phyloP scores from a whole-genome alignment of 2,113 vertebrate genomes.

The Crotalus horridus region DNA sequence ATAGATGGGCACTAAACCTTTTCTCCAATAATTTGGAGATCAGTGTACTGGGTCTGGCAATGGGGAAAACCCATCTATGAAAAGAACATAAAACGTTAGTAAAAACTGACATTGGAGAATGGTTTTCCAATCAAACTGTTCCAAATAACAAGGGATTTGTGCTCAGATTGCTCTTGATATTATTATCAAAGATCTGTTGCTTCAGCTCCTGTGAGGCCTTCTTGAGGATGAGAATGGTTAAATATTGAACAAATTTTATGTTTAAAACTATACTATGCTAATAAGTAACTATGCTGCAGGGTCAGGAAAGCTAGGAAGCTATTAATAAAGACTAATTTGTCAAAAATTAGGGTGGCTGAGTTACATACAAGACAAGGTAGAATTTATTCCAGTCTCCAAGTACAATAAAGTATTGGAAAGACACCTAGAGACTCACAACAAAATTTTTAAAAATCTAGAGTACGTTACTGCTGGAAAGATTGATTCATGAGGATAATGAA shows the following conservation, averaged over 20 bases:
- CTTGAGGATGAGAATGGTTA: background rate
- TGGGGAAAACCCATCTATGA: background rate
- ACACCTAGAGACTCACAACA: background rate
- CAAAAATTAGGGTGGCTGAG: background rate
- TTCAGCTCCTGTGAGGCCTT: background rate
- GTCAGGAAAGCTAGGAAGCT: background rate
- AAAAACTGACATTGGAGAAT: background rate
- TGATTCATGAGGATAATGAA: background rate
- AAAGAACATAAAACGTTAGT: background rate
- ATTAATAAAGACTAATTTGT: background rate
- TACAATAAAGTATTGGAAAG: background rate
- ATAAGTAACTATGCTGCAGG: background rate
- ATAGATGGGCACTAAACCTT: background rate
- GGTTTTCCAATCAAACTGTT: background rate
- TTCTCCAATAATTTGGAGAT: background rate
- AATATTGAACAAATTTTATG: background rate
- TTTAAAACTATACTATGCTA: background rate
- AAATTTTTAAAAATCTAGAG: background rate
- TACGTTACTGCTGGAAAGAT: background rate
- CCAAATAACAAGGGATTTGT: background rate
- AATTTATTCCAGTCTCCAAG: background rate
- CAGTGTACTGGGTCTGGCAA: background rate
- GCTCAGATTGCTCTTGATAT: background rate
- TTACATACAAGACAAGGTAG: background rate
- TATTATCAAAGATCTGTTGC: background rate